These are phyloP conservation scores for Pomatorhinus ruficollis DNA, from an alignment of 2,113 vertebrate genomes.

Conservation along the genomic window DNA sequence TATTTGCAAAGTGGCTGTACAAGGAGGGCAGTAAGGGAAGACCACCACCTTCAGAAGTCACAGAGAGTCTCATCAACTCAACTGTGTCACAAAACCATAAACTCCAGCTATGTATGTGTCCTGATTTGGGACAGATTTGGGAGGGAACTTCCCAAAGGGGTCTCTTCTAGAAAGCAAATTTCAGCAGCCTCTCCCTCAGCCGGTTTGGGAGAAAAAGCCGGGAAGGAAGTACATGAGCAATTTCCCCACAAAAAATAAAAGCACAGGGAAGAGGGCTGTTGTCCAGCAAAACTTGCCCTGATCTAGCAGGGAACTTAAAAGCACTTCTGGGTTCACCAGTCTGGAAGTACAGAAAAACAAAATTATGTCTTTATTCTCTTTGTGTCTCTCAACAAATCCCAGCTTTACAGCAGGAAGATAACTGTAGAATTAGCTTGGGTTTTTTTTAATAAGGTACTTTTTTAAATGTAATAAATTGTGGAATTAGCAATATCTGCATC, in stretches of 20 bases:
- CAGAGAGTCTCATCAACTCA: background rate
- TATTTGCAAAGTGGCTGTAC: background rate
- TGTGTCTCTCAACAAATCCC: background rate
- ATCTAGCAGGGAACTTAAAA: background rate
- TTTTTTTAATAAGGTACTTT: background rate
- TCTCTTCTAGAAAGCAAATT: background rate
- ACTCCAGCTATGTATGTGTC: fast-evolving
- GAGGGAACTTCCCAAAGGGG: background rate
- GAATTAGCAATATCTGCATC: background rate
- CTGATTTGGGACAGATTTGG: background rate
- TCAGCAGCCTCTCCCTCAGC: background rate
- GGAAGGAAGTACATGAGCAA: background rate
- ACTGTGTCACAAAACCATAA: background rate
- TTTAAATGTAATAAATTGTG: background rate
- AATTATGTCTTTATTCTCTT: background rate
- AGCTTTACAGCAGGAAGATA: background rate
- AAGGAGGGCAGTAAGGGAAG: background rate
- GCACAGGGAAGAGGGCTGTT: background rate
- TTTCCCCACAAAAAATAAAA: background rate
- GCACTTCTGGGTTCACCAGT: background rate
- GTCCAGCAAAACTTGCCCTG: background rate
- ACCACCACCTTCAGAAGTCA: background rate
- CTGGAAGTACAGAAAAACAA: background rate
- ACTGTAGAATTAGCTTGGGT: background rate
- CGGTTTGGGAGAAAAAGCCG: background rate